A percentile compares a stretch with the other conserved stretches of the same genome.
These are phyloP conservation scores for Myripristis jacobus DNA, from an alignment of 2,797 vertebrate genomes.

Conservation along the genomic window DNA sequence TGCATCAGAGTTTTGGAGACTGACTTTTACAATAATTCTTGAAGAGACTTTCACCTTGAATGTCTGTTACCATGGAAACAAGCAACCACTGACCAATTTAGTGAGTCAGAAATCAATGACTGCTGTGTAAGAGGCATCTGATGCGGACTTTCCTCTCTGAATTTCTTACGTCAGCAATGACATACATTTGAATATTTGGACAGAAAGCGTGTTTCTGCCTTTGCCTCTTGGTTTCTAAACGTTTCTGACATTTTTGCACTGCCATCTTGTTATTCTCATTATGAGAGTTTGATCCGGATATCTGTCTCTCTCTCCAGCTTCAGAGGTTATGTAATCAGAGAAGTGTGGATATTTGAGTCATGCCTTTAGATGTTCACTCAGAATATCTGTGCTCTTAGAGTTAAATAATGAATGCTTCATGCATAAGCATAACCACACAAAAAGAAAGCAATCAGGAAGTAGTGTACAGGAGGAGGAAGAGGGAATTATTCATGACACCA, in stretches of 20 bases:
- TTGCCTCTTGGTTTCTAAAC: background rate
- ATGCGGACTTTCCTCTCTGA: background rate
- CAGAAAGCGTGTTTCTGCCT: constrained; percentile 19
- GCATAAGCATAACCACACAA: constrained; percentile 71
- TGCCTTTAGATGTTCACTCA: constrained; percentile 49
- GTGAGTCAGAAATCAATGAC: constrained; percentile 47
- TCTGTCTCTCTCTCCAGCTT: constrained; percentile 35
- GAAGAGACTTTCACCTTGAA: constrained; percentile 58
- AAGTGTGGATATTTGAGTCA: constrained; percentile 69
- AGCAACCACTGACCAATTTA: constrained; percentile 48
- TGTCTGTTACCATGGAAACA: constrained; percentile 75
- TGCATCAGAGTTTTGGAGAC: constrained; percentile 63
- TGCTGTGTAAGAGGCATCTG: constrained; percentile 38
- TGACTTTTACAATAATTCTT: constrained; percentile 54
- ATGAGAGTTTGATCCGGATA: constrained; percentile 30
- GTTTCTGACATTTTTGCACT: background rate
- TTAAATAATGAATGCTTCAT: constrained; percentile 74
- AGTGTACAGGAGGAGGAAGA: constrained; percentile 54
- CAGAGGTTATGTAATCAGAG: constrained; percentile 53
- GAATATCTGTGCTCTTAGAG: constrained; percentile 68
- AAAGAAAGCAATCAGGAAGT: constrained; percentile 69
- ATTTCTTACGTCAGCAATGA: constrained; percentile 13
- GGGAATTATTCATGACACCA: constrained; percentile 77
- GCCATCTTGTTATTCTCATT: constrained; percentile 15
- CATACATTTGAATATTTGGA: background rate